A percentile compares a stretch with the other conserved stretches of the same genome.
Conservation (phyloP, 2,113 vertebrate genomes). For the Paradisaea rubra region DNA sequence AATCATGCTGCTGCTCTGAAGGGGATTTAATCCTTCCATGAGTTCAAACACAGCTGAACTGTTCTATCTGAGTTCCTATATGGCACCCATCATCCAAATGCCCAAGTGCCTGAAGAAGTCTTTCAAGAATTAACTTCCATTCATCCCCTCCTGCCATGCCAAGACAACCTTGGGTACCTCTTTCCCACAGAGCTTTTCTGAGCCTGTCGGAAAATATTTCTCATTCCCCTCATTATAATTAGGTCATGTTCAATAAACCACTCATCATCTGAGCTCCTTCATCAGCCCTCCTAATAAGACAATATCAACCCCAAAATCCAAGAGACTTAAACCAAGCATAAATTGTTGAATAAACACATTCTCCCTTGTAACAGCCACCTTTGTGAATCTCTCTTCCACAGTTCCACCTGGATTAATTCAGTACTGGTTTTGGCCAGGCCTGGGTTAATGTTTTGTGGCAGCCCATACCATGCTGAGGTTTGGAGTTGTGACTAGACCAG, state of each 20-base stretch:
- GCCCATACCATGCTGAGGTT: rapidly evolving
- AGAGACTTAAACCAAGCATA: background rate
- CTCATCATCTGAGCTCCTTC: background rate
- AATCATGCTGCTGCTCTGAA: background rate
- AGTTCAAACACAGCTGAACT: background rate
- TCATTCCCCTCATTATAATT: background rate
- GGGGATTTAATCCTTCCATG: background rate
- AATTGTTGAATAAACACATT: background rate
- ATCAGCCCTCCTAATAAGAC: background rate
- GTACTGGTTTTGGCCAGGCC: background rate
- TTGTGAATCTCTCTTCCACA: background rate
- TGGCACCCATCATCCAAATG: background rate
- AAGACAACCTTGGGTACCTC: background rate
- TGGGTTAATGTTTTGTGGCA: background rate
- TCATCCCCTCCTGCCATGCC: background rate
- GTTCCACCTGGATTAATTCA: background rate
- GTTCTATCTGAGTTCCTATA: background rate
- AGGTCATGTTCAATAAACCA: background rate
- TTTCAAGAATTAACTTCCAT: background rate
- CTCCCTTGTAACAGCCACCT: background rate
- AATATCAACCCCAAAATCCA: background rate
- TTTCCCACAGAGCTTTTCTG: background rate
- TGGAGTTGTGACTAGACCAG: background rate
- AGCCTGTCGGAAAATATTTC: background rate
- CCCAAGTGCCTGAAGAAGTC: background rate